phyloP scores from a whole-genome alignment of 1,140 invertebrate genomes.

The Chironomus striatipennis region DNA sequence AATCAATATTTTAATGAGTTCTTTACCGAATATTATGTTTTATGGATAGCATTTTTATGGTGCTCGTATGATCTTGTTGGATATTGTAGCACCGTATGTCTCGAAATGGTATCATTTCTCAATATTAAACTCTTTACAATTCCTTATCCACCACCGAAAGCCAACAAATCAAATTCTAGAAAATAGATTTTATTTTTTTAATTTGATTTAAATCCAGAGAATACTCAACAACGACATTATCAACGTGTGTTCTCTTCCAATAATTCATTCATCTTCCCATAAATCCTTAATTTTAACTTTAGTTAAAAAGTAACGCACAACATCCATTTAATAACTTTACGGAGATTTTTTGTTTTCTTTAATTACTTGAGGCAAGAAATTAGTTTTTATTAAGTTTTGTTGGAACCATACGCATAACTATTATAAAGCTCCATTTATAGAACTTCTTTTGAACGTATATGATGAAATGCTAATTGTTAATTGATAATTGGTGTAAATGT shows the following conservation, averaged over 20 bases:
- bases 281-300: no score
- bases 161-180: not conserved
- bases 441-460: not conserved
- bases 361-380: no score
- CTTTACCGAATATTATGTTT: conserved; percentile 79
- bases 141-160: conserved; percentile 41
- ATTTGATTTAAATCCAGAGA: not conserved
- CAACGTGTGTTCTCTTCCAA: no score
- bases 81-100: conserved; percentile 74
- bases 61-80: conserved; percentile 72
- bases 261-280: no score
- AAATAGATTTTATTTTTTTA: not conserved
- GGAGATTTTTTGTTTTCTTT: no score
- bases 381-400: no score
- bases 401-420: no score
- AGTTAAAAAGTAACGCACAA: no score
- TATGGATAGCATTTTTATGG: conserved; percentile 76
- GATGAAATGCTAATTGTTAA: conserved; percentile 8
- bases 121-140: conserved; percentile 81
- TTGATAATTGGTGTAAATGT: not conserved
- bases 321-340: no score
- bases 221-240: no score
- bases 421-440: no score
- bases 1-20: conserved; percentile 98
- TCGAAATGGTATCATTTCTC: conserved; percentile 83